Percentiles rank a stretch among this genome's conserved stretches.
Conservation (phyloP, 2,113 vertebrate species). For the Microcebus jonahi region DNA sequence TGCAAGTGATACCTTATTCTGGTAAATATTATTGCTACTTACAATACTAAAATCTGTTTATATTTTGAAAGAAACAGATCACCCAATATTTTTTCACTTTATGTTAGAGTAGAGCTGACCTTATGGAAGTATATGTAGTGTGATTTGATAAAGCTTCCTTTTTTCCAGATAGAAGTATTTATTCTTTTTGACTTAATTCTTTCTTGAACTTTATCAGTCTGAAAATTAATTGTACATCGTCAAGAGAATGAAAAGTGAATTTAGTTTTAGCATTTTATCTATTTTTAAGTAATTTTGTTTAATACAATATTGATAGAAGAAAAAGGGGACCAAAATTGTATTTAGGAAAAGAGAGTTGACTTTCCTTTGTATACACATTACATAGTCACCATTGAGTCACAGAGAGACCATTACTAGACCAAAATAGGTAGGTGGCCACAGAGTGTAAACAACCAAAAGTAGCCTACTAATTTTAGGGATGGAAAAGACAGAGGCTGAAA, state of each 20-base stretch:
- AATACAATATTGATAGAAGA: constrained; percentile 21
- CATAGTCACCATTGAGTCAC: not conserved
- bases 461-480: constrained; percentile 19
- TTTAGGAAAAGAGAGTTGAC: constrained; percentile 27
- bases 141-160: constrained; percentile 28
- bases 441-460: not conserved
- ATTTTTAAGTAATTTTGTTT: constrained; percentile 44
- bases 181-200: constrained; percentile 40
- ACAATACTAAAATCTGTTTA: constrained; percentile 8
- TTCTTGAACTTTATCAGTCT: constrained; percentile 9
- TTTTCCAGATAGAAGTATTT: constrained; percentile 19
- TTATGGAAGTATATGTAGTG: not conserved
- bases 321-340: not conserved
- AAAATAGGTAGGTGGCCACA: constrained; percentile 8
- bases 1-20: not conserved
- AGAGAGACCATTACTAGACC: not conserved
- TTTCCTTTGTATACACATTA: not conserved
- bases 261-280: constrained; percentile 43
- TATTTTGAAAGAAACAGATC: not conserved
- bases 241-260: constrained; percentile 17
- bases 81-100: not conserved
- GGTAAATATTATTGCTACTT: not conserved
- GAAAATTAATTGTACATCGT: constrained; percentile 23
- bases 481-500: not conserved
- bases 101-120: constrained; percentile 2